phyloP scores from a whole-genome alignment of 2,113 vertebrate genomes.

The Pomatorhinus ruficollis region DNA sequence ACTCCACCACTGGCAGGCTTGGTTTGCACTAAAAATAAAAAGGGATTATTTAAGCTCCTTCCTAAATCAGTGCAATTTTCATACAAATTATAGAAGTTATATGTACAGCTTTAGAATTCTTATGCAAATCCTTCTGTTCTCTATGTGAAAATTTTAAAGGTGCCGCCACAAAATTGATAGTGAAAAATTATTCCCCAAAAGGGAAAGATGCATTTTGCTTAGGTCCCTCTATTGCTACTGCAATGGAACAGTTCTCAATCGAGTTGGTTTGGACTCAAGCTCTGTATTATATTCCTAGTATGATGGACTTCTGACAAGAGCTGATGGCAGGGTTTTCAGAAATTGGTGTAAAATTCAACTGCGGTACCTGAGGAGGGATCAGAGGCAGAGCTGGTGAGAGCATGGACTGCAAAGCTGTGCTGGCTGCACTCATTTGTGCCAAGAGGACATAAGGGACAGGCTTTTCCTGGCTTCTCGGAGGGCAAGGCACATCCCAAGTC shows the following conservation, averaged over 20 bases:
- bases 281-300: background rate
- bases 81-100: background rate
- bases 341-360: background rate
- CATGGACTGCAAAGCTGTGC: fast-evolving
- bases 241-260: background rate
- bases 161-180: fast-evolving
- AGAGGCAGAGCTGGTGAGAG: background rate
- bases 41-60: background rate
- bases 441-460: background rate
- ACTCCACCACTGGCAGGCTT: background rate
- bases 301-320: background rate
- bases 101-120: background rate
- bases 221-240: background rate
- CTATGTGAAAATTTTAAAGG: background rate
- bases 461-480: background rate
- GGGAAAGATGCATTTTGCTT: background rate
- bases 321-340: background rate
- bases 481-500: background rate
- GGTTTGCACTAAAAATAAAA: background rate
- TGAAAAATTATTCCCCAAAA: background rate
- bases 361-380: background rate
- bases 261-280: background rate
- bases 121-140: background rate
- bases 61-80: background rate
- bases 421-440: background rate